Evolutionary conservation across 1,140 invertebrate species (phyloP).

Genomic region (Drosophila carrolli): DNA sequence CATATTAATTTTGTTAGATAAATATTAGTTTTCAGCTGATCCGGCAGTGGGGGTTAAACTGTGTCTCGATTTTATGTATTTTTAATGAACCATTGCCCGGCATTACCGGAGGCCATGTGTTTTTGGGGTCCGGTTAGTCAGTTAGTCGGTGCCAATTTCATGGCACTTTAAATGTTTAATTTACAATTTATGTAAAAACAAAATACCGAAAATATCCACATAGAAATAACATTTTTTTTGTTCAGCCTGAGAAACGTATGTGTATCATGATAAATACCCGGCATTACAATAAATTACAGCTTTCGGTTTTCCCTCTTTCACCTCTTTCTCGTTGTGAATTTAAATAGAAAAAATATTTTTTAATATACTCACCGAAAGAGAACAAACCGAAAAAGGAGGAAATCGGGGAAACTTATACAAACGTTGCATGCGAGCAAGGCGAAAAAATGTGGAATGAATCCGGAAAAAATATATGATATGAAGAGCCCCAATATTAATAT

Average conservation of each 20-base stretch:
- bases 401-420: conserved; percentile 42
- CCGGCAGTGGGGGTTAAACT: conserved; percentile 7
- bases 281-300: conserved; percentile 84
- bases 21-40: conserved; percentile 82
- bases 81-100: conserved; percentile 61
- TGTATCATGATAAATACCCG: conserved; percentile 75
- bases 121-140: conserved; percentile 41
- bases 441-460: conserved; percentile 38
- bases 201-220: conserved; percentile 45
- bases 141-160: conserved; percentile 60
- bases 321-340: conserved; percentile 2
- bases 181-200: conserved; percentile 78
- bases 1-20: conserved; percentile 84
- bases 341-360: conserved; percentile 60
- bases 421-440: conserved; percentile 55
- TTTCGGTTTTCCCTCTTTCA: conserved; percentile 24
- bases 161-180: conserved; percentile 83
- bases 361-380: conserved; percentile 53
- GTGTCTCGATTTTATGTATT: conserved; percentile 73
- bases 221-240: conserved; percentile 41
- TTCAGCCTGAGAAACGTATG: conserved; percentile 42
- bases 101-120: conserved; percentile 59
- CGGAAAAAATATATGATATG: conserved; percentile 51
- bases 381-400: conserved; percentile 9
- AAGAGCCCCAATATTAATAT: conserved; percentile 76